phyloP scores from a whole-genome alignment of 2,888 invertebrate species.

The Odontothrips loti region DNA sequence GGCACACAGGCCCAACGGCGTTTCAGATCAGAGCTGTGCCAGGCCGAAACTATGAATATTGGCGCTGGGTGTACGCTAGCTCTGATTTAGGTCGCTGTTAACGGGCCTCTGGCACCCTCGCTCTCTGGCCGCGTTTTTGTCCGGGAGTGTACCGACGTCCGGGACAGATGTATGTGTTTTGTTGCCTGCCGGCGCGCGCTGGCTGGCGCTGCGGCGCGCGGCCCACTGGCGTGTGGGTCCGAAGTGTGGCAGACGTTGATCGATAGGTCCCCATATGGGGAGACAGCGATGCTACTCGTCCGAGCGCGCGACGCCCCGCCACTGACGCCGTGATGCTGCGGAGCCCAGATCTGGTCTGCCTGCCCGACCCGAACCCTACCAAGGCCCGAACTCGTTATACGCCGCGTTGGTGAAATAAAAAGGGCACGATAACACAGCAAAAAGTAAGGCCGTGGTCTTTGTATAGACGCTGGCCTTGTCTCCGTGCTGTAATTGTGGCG shows the following conservation, averaged over 20 bases:
- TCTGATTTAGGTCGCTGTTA: no score
- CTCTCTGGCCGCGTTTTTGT: no score
- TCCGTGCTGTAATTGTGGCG: no score
- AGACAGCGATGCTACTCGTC: background rate
- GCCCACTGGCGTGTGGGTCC: background rate
- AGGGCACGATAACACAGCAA: background rate
- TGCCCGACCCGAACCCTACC: background rate
- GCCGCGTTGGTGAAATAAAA: background rate
- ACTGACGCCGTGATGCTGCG: background rate
- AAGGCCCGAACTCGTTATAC: background rate
- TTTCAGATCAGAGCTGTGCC: no score
- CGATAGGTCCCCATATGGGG: slow-evolving; percentile 11
- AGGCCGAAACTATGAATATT: no score
- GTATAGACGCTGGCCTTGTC: no score
- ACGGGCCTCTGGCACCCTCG: no score
- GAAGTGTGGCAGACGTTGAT: background rate
- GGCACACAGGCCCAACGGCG: no score
- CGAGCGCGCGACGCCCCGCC: background rate
- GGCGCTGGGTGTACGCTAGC: no score
- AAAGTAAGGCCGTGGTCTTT: no score
- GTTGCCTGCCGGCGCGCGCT: background rate
- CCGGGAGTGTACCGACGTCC: no score
- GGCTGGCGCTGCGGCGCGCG: background rate
- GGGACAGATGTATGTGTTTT: slow-evolving; percentile 6
- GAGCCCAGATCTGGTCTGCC: no score